Evolutionary conservation across 2,888 invertebrate species (phyloP).

Genomic region (Eretmocerus hayati): DNA sequence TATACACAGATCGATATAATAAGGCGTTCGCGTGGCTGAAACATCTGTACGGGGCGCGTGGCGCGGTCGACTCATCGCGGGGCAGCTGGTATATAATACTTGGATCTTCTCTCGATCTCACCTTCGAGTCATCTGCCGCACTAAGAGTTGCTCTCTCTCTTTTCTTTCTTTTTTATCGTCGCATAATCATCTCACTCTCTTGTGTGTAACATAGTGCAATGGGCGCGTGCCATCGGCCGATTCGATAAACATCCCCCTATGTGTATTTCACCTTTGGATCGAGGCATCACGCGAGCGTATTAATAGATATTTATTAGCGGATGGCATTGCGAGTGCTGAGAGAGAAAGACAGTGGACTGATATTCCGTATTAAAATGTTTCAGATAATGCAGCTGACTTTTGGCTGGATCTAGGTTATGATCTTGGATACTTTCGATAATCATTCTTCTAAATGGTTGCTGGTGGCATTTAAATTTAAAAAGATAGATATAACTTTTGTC

Average conservation of each 20-base stretch:
- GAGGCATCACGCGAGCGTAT: slow-evolving; percentile 28
- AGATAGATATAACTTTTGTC: too few species aligned
- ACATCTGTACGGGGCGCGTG: slow-evolving; percentile 28
- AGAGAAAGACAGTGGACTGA: too few species aligned
- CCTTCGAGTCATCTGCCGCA: slow-evolving; percentile 43
- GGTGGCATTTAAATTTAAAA: too few species aligned
- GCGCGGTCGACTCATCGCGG: slow-evolving; percentile 20
- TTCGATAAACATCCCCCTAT: slow-evolving; percentile 44
- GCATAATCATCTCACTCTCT: slow-evolving; percentile 13
- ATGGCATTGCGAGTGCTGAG: background rate
- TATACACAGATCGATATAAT: background rate
- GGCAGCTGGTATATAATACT: slow-evolving; percentile 41
- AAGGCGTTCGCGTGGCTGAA: slow-evolving; percentile 9
- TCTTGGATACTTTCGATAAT: too few species aligned
- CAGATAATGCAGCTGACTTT: too few species aligned
- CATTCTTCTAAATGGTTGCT: too few species aligned
- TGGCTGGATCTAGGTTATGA: too few species aligned
- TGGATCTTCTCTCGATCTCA: slow-evolving; percentile 1
- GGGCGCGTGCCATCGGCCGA: slow-evolving; percentile 32
- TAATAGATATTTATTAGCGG: slow-evolving; percentile 46
- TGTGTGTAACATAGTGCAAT: background rate
- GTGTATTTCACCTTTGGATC: too few species aligned
- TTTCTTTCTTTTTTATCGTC: slow-evolving; percentile 20
- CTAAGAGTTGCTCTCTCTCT: slow-evolving; percentile 21
- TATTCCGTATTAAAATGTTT: too few species aligned